Conservation (phyloP, 1,140 invertebrate genomes). For the Anthonomus grandis region DNA sequence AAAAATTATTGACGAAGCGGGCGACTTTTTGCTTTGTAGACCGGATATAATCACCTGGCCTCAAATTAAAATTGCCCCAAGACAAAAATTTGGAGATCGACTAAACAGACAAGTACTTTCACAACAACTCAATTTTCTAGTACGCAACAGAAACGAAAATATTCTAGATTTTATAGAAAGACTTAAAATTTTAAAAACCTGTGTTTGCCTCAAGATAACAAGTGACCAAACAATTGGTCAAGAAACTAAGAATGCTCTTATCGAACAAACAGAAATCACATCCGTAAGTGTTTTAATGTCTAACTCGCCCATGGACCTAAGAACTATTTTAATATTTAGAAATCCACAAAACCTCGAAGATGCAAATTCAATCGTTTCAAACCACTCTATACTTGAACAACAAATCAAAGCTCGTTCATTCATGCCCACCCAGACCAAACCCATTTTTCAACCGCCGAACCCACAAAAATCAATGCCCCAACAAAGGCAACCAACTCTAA, state of each 20-base stretch:
- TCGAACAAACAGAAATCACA: slow-evolving; percentile 4
- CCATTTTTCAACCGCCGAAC: neutral
- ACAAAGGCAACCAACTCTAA: neutral
- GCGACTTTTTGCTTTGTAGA: slow-evolving; percentile 3
- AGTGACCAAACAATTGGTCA: slow-evolving; percentile 1
- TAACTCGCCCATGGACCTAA: slow-evolving; percentile 1
- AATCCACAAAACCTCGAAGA: slow-evolving; percentile 1
- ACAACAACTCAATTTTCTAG: slow-evolving; percentile 14
- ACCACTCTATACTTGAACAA: slow-evolving; percentile 5
- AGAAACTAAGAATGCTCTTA: slow-evolving; percentile 5
- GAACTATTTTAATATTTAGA: slow-evolving; percentile 4
- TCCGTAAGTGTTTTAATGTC: slow-evolving; percentile 5
- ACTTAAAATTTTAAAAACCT: slow-evolving; percentile 14
- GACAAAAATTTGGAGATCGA: slow-evolving; percentile 16
- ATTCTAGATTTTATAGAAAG: neutral
- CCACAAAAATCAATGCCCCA: neutral
- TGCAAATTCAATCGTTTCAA: neutral
- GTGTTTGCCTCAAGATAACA: too few species aligned
- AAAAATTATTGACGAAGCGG: slow-evolving; percentile 6
- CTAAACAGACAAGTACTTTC: neutral
- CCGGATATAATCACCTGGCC: slow-evolving; percentile 9
- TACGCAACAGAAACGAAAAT: slow-evolving; percentile 8
- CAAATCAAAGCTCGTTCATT: neutral
- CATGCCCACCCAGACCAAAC: neutral
- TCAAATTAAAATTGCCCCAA: slow-evolving; percentile 2